These are phyloP conservation scores for Ianthella basta DNA, from an alignment of 37 sponge, comb jelly and placozoan species.

Conservation along the genomic window DNA sequence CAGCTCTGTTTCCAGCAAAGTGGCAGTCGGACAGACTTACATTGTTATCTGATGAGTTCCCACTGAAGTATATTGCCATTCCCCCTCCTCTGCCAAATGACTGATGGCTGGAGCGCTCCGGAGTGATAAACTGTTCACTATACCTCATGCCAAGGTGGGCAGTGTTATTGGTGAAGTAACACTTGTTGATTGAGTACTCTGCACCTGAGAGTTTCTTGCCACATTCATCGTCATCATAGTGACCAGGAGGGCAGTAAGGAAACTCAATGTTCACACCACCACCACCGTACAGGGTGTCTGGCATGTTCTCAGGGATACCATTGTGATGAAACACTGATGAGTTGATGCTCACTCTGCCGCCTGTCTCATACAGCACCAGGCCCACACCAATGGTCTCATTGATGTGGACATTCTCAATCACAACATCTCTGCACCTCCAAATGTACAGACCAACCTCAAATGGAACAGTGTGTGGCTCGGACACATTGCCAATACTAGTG, in stretches of 20 bases:
- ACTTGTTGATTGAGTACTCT: not conserved
- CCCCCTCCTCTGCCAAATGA: constrained; percentile 46
- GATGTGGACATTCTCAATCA: not conserved
- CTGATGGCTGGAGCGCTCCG: not conserved
- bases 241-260: constrained; percentile 16
- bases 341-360: constrained; percentile 1
- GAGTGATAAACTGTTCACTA: not conserved
- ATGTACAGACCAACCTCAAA: constrained; percentile 20
- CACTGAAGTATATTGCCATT: constrained; percentile 7
- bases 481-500: not conserved
- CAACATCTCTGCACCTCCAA: constrained; percentile 4
- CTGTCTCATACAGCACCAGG: constrained; percentile 20
- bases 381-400: constrained; percentile 16
- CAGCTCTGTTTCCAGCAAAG: constrained; percentile 7
- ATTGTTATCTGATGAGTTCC: constrained; percentile 1
- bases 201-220: not conserved
- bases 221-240: not conserved
- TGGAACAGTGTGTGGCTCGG: not conserved
- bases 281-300: not conserved
- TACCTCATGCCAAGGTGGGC: not conserved
- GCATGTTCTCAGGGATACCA: not conserved
- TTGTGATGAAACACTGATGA: constrained; percentile 5
- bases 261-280: constrained; percentile 18
- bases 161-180: not conserved
- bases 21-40: not conserved